Base-by-base conservation (phyloP, 2,888 invertebrate species). In the Drosophila maculinotata region DNA sequence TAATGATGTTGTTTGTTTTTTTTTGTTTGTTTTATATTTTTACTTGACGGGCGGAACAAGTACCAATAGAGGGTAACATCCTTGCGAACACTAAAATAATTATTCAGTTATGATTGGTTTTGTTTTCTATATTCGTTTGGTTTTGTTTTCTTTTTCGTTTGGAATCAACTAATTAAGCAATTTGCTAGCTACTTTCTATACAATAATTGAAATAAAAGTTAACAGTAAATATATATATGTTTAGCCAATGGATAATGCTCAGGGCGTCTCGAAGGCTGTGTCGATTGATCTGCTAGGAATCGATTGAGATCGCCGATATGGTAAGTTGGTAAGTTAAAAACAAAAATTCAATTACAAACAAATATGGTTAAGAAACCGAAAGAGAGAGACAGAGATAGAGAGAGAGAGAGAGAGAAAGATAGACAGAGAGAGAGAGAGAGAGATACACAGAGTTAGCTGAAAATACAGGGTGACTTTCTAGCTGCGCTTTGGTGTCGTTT, bases 11-110 rank as follows among this genome's bases (percentile, higher is more conserved):
- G 31, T 52, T 14, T 52, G n/a, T 12, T 52, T 20, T 45, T 30
- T 69, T 31, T 33, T 39, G 28, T 52, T 28, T 30, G 28, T 45
- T 64, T 38, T n/a, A n/a, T n/a, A n/a, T n/a, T 69, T 78, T 88
- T 90, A 89, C 85, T 89, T 90, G 89, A 89, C 89, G 91, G 90
- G 90, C 90, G 91, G 87, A 91, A 89, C 90, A 90, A 90, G 90
- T 90, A 90, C 90, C 90, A 91, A 90, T 91, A 91, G 90, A 90
- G 90, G 90, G 90, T 87, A 80, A 88, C 86, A 87, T 90, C 90
- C 90, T 87, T 67, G 51, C 54, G 56, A 49, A 59, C 42, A 58
- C 78, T 65, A 63, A 77, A 57, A 64, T 49, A 70, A 38, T 44
- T 28, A 52, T 26, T 36, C 30, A 23, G 14, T 51, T 31, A 47